A percentile compares a stretch with the other conserved stretches of the same genome.
Conservation (phyloP, 2,797 vertebrate genomes). For the Acanthopagrus latus region DNA sequence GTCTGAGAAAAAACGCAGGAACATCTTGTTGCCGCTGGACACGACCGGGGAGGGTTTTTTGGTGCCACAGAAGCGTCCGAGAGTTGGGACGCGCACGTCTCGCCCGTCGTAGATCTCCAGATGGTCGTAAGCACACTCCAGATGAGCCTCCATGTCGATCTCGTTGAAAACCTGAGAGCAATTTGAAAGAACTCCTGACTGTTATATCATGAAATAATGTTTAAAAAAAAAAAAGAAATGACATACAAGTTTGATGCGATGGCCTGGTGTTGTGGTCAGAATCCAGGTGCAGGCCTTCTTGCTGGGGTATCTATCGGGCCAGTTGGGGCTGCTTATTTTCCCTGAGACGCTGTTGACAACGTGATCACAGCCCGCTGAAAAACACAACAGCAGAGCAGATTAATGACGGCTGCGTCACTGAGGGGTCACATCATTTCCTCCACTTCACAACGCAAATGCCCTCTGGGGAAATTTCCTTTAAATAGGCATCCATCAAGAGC, state of each 20-base stretch:
- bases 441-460: not conserved
- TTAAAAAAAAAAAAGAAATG: not conserved
- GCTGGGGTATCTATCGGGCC: conserved; percentile 96
- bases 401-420: conserved; percentile 12
- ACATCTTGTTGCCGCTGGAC: conserved; percentile 89
- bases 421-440: conserved; percentile 23
- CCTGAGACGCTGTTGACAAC: conserved; percentile 88
- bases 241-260: conserved; percentile 93
- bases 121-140: conserved; percentile 96
- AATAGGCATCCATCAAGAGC: not conserved
- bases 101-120: conserved; percentile 92
- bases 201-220: not conserved
- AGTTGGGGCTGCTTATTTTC: conserved; percentile 95
- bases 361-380: conserved; percentile 93
- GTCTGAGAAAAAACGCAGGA: conserved; percentile 94
- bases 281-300: conserved; percentile 97
- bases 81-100: conserved; percentile 84
- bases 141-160: conserved; percentile 95
- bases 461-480: not conserved
- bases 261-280: conserved; percentile 91
- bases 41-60: conserved; percentile 90
- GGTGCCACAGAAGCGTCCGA: conserved; percentile 93
- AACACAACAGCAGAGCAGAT: conserved; percentile 12
- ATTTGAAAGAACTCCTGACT: not conserved
- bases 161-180: conserved; percentile 89